Conservation (phyloP, 1,140 invertebrate genomes). For the Papilio polyxenes region DNA sequence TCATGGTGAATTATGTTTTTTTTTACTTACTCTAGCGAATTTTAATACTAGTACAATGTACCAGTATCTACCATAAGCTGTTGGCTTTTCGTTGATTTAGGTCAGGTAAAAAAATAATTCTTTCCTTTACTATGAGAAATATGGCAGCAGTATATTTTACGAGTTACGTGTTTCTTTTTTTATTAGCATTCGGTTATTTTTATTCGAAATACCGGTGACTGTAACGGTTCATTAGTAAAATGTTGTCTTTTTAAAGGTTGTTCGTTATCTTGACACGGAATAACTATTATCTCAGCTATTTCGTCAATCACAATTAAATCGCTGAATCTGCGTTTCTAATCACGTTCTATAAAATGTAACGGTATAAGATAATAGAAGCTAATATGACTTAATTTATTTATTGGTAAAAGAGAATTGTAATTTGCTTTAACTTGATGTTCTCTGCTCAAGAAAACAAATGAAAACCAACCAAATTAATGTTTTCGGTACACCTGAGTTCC, state of each 20-base stretch:
- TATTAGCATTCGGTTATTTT: conserved; percentile 10
- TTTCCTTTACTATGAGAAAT: conserved; percentile 10
- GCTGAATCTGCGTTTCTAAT: not conserved
- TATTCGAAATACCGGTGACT: not conserved
- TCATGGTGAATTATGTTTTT: too few relatives aligned
- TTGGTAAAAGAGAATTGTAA: not conserved
- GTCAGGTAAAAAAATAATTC: conserved; percentile 14
- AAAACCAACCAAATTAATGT: not conserved
- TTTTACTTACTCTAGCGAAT: too few relatives aligned
- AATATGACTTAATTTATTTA: not conserved
- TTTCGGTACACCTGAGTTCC: not conserved
- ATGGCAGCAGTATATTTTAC: conserved; percentile 21
- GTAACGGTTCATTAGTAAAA: not conserved
- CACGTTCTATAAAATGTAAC: not conserved
- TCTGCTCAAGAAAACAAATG: not conserved
- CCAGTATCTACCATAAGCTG: not conserved
- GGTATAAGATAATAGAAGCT: not conserved
- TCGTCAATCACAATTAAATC: not conserved
- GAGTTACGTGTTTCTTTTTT: not conserved
- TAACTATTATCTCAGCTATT: not conserved
- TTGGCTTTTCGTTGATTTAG: not conserved
- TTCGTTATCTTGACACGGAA: not conserved
- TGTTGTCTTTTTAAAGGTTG: not conserved
- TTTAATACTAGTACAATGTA: not conserved
- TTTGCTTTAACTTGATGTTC: not conserved